phyloP scores from a whole-genome alignment of 2,888 invertebrate species.

The Laspeyria flexula region DNA sequence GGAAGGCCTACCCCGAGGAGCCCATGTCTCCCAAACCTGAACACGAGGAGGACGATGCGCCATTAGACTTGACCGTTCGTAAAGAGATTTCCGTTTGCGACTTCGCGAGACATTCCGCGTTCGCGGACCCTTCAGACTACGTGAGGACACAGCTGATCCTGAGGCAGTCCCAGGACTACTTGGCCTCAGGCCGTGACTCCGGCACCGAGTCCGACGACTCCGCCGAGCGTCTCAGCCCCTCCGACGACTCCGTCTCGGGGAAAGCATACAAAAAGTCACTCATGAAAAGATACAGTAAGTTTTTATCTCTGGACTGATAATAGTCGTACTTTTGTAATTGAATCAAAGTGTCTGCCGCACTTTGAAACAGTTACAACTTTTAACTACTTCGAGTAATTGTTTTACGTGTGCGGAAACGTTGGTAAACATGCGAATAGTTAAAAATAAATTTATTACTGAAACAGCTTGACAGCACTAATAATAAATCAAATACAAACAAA shows the following conservation, averaged over 20 bases:
- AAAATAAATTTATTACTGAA: background rate
- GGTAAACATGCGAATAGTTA: background rate
- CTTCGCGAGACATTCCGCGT: slow-evolving; percentile 76
- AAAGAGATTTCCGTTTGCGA: slow-evolving; percentile 82
- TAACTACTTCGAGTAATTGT: background rate
- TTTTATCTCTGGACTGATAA: slow-evolving; percentile 8
- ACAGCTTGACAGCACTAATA: background rate
- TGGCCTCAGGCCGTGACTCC: slow-evolving; percentile 87
- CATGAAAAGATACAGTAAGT: slow-evolving; percentile 98
- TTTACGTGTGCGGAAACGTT: background rate
- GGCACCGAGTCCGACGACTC: slow-evolving; percentile 94
- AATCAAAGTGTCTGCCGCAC: background rate
- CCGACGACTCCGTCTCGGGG: slow-evolving; percentile 81
- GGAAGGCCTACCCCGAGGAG: slow-evolving; percentile 81
- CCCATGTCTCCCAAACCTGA: slow-evolving; percentile 50
- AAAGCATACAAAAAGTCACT: slow-evolving; percentile 96
- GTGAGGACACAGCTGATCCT: slow-evolving; percentile 81
- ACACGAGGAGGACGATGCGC: slow-evolving; percentile 86
- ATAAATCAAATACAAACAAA: slow-evolving; percentile 11
- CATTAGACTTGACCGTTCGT: slow-evolving; percentile 91
- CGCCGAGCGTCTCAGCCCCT: slow-evolving; percentile 88
- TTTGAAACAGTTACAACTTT: background rate
- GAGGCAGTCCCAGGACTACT: slow-evolving; percentile 80
- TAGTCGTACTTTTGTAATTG: slow-evolving; percentile 1
- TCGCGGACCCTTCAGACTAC: slow-evolving; percentile 81